Percentiles rank a stretch among this genome's conserved stretches.
Evolutionary conservation across 1,140 invertebrate genomes (phyloP).

Genomic region (Brachionus rotundiformis): DNA sequence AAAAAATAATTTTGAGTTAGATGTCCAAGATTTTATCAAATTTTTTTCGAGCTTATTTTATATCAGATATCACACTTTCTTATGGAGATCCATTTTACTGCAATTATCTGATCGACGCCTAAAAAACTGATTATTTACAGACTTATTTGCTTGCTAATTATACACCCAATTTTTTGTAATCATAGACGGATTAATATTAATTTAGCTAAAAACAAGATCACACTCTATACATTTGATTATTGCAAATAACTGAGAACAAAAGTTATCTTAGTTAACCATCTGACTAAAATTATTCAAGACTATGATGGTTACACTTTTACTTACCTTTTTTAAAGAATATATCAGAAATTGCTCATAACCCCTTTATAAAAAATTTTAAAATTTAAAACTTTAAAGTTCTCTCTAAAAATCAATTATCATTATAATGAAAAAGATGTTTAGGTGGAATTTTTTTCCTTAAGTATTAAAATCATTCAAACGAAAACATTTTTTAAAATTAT

Average conservation of each 20-base stretch:
- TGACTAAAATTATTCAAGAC: background rate
- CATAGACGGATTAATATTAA: background rate
- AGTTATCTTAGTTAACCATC: background rate
- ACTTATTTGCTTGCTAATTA: slow-evolving; percentile 42
- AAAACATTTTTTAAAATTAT: no score
- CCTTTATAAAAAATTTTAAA: no score
- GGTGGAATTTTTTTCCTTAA: no score
- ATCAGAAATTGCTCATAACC: no score
- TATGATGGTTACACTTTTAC: background rate
- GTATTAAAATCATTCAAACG: no score
- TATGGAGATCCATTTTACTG: background rate
- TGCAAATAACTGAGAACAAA: background rate
- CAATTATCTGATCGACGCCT: background rate
- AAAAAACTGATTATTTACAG: slow-evolving; percentile 17
- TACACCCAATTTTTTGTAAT: slow-evolving; percentile 30
- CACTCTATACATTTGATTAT: slow-evolving; percentile 8
- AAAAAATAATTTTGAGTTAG: slow-evolving; percentile 11
- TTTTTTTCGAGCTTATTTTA: background rate
- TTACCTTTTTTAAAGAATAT: background rate
- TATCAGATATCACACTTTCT: slow-evolving; percentile 28
- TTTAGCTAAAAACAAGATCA: background rate
- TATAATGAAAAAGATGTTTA: no score
- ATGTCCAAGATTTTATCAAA: background rate
- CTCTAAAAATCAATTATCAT: no score
- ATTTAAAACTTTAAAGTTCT: no score